Evolutionary conservation across 2,888 invertebrate genomes (phyloP).

Genomic region (Amiota mariae): DNA sequence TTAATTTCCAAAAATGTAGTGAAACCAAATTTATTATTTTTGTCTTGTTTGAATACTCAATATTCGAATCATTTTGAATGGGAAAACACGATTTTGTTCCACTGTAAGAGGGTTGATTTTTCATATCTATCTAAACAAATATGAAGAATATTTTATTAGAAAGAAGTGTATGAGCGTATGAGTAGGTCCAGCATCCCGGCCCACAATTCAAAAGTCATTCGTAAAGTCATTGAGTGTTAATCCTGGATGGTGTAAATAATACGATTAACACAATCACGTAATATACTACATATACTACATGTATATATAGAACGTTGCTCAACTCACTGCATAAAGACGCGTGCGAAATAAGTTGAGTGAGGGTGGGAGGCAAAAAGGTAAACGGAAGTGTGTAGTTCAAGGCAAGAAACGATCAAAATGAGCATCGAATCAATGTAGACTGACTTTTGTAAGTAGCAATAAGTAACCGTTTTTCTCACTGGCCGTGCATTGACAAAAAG

Average conservation of each 20-base stretch:
- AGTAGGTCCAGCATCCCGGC: background rate
- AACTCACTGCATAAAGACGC: constrained; percentile 10
- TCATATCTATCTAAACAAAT: background rate
- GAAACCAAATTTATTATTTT: no score
- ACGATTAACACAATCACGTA: constrained; percentile 72
- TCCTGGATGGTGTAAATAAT: constrained; percentile 74
- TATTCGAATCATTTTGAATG: no score
- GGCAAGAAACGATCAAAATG: constrained; percentile 31
- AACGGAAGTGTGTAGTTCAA: constrained; percentile 38
- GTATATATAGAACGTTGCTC: background rate
- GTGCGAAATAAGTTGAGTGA: constrained; percentile 14
- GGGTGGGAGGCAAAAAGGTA: constrained; percentile 31
- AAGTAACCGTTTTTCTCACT: no score
- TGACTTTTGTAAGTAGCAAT: constrained; percentile 27
- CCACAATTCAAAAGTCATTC: constrained; percentile 31
- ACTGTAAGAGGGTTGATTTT: constrained; percentile 39
- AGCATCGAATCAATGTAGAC: background rate
- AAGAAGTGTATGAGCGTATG: no score
- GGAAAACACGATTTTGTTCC: background rate
- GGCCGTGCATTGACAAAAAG: constrained; percentile 22
- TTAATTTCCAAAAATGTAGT: no score
- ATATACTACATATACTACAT: no score
- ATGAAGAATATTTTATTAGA: constrained; percentile 37
- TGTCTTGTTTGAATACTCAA: no score
- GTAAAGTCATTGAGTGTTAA: constrained; percentile 71